Conservation (phyloP, 64 coral and sea anemone genomes). For the Stylophora pistillata region DNA sequence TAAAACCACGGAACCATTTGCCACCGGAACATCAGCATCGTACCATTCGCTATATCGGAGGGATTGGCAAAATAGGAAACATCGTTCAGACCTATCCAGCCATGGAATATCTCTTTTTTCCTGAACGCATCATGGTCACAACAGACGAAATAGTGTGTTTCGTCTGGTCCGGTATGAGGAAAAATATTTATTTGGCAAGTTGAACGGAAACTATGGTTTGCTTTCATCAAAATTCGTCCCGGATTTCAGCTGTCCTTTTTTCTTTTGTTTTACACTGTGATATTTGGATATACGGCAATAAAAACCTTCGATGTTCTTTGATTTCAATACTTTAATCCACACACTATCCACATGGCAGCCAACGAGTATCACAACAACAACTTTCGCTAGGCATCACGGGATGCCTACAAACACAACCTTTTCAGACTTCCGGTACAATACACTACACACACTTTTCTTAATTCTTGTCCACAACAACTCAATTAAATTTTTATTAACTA, state of each 20-base stretch:
- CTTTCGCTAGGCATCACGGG: too few species aligned
- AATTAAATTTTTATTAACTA: too few species aligned
- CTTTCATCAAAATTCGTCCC: not conserved
- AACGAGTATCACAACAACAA: too few species aligned
- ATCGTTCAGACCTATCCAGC: constrained; percentile 47
- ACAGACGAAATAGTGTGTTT: constrained; percentile 34
- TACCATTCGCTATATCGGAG: constrained; percentile 13
- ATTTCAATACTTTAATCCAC: too few species aligned
- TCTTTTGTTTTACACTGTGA: not conserved
- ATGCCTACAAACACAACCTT: too few species aligned
- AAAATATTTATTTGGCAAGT: not conserved
- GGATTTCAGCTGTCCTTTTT: not conserved
- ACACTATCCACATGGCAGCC: too few species aligned
- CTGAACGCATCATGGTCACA: constrained; percentile 28
- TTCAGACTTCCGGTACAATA: too few species aligned
- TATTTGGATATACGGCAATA: too few species aligned
- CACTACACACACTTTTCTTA: not conserved
- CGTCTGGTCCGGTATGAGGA: constrained; percentile 25
- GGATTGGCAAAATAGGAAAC: constrained; percentile 46
- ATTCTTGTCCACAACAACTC: constrained; percentile 3
- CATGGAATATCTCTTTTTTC: constrained; percentile 33
- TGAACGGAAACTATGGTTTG: not conserved
- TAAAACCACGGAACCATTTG: constrained; percentile 6
- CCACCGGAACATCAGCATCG: not conserved
- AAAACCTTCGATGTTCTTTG: too few species aligned